A percentile compares a stretch with the other conserved stretches of the same genome.
These are phyloP conservation scores for Stegodyphus dumicola DNA, from an alignment of 1,140 invertebrate species.

Conservation along the genomic window DNA sequence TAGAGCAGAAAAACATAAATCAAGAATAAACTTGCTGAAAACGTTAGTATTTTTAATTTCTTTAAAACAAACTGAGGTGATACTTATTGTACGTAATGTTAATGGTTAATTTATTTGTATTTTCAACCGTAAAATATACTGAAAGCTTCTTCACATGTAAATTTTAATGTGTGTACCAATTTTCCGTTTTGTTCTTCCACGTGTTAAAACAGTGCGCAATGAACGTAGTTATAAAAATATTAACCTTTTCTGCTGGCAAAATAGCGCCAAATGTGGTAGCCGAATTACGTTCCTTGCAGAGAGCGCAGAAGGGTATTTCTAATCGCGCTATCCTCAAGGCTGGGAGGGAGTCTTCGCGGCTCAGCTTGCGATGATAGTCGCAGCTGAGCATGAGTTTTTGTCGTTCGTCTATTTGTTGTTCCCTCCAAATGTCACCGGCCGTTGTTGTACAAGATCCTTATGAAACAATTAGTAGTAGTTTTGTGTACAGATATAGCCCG, in stretches of 20 bases:
- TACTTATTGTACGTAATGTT: too few relatives aligned
- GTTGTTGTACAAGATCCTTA: not conserved
- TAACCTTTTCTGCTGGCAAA: slow-evolving; percentile 12
- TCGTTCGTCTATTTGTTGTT: not conserved
- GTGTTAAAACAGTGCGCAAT: too few relatives aligned
- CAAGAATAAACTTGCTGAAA: too few relatives aligned
- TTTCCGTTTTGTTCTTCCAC: too few relatives aligned
- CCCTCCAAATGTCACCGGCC: not conserved
- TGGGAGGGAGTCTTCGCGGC: not conserved
- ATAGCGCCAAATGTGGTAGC: slow-evolving; percentile 40
- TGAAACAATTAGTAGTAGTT: not conserved
- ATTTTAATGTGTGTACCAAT: too few relatives aligned
- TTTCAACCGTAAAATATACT: too few relatives aligned
- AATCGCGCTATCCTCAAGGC: slow-evolving; percentile 40
- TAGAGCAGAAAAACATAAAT: too few relatives aligned
- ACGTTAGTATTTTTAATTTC: too few relatives aligned
- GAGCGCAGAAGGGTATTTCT: slow-evolving; percentile 15
- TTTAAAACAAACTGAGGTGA: too few relatives aligned
- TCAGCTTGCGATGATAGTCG: slow-evolving; percentile 7
- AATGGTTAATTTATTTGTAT: too few relatives aligned
- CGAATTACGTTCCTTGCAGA: slow-evolving; percentile 1
- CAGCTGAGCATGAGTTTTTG: slow-evolving; percentile 35
- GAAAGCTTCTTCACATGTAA: too few relatives aligned
- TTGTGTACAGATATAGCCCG: not conserved
- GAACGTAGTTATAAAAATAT: too few relatives aligned